Base-by-base conservation (phyloP, 37 sponge, comb jelly and placozoan species). In the Hormiphora californensis region DNA sequence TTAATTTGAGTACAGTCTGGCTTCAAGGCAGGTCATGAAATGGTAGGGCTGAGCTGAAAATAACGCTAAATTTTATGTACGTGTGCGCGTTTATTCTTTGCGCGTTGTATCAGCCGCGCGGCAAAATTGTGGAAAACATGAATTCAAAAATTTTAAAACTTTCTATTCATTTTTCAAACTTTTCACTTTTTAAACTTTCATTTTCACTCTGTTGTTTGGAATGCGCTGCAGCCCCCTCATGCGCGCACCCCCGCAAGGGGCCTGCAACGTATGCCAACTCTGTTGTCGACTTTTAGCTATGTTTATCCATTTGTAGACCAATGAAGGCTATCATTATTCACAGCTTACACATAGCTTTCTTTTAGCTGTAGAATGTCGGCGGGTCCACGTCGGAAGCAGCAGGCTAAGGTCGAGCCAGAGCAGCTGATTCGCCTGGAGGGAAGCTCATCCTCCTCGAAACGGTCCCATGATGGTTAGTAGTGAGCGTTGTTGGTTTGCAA, bases 381-480 rank as follows among this genome's bases (percentile, higher is more conserved):
- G n/a, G 43, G 43, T 40, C 46, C 35, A 39, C 40, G 81, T 4
- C 9, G 81, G 25, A 73, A 73, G 23, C 81, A 73, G 81, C 4
- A 43, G 12, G 38, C 39, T 40, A 22, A 33, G 40, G 81, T 73
- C 43, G 81, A 46, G 2, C 81, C 81, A 43, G 81, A 73, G 4
- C 81, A 73, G 81, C 23, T 73, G 44, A 73, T 73, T 23, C 35
- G 81, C 21, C 22, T 73, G 25, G 81, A 73, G 44, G 44, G 81
- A 9, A 73, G 81, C 23, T 73, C 81, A 39, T 73, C 81, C 23
- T 73, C 81, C 23, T 73, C 81, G 1, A 73, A 73, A 36, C 32
- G 81, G 8, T 27, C 36, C 4, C 40, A 27, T 73, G 81, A 73
- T 32, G 81, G 81, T 73, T 21, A 22, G n/a, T 19, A 59, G 8